Conservation (phyloP, 2,888 invertebrate species). For the Dinocampus coccinellae region DNA sequence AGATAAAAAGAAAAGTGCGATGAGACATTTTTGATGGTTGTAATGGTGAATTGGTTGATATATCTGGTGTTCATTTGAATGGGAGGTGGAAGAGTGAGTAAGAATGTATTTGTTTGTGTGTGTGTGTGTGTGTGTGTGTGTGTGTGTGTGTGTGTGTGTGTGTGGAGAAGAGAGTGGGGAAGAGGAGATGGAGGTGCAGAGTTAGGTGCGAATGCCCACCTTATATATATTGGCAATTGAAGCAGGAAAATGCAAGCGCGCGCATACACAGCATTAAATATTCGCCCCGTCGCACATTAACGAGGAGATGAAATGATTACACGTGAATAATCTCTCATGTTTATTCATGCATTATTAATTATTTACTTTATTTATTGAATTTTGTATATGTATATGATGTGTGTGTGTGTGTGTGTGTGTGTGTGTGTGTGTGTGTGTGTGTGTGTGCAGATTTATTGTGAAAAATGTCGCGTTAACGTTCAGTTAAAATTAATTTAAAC, state of each 20-base stretch:
- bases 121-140: not conserved
- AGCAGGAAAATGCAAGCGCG: conserved; percentile 43
- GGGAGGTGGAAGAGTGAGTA: too few relatives aligned
- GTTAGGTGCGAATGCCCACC: conserved; percentile 33
- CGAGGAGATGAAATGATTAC: conserved; percentile 9
- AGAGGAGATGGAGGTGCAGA: not conserved
- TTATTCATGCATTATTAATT: conserved; percentile 16
- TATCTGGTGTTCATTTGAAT: too few relatives aligned
- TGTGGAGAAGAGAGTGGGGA: not conserved
- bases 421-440: too few relatives aligned
- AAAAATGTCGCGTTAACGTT: too few relatives aligned
- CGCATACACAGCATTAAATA: conserved; percentile 36
- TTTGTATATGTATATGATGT: not conserved
- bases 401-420: too few relatives aligned
- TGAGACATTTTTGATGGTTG: not conserved
- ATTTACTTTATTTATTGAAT: not conserved
- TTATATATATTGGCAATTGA: conserved; percentile 49
- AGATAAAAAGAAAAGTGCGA: not conserved
- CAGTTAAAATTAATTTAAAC: too few relatives aligned
- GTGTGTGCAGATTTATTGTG: too few relatives aligned
- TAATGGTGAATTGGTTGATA: not conserved
- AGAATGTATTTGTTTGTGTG: not conserved
- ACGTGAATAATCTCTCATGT: conserved; percentile 15
- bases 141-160: not conserved
- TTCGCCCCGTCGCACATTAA: conserved; percentile 37